phyloP scores from a whole-genome alignment of 2,113 vertebrate species.

The Eretmochelys imbricata region DNA sequence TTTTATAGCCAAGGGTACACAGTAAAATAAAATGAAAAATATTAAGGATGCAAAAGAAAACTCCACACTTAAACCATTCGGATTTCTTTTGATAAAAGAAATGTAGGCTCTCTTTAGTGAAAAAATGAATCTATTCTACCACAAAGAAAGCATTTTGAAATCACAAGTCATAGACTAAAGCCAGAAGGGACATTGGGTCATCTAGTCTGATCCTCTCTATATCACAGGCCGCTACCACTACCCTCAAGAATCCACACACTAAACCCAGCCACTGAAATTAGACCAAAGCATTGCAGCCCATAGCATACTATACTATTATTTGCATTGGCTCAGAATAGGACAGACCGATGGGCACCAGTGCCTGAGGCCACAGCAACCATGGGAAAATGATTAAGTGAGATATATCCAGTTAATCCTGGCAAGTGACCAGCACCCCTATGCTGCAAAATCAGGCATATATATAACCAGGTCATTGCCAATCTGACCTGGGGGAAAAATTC shows the following conservation, averaged over 20 bases:
- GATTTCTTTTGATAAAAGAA: background rate
- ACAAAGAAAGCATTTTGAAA: background rate
- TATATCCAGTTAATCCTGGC: too few species aligned
- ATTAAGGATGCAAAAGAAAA: background rate
- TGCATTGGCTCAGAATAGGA: background rate
- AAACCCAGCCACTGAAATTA: background rate
- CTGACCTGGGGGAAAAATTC: background rate
- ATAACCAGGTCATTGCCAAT: too few species aligned
- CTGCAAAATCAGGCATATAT: too few species aligned
- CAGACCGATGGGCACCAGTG: background rate
- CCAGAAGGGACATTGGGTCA: background rate
- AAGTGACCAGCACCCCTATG: too few species aligned
- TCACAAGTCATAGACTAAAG: background rate
- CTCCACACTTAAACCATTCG: background rate
- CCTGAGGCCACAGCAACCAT: too few species aligned
- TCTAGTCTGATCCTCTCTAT: background rate
- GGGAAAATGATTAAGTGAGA: too few species aligned
- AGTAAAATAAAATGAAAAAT: background rate
- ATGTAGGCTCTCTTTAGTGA: background rate
- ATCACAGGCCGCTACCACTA: background rate
- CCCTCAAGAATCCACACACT: background rate
- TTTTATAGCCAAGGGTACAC: background rate
- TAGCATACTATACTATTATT: background rate
- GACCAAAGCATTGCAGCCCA: background rate
- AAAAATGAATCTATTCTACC: background rate